Percentiles rank a stretch among this genome's conserved stretches.
Evolutionary conservation across 2,113 vertebrate species (phyloP).

Genomic region (Phyllostomus hastatus): DNA sequence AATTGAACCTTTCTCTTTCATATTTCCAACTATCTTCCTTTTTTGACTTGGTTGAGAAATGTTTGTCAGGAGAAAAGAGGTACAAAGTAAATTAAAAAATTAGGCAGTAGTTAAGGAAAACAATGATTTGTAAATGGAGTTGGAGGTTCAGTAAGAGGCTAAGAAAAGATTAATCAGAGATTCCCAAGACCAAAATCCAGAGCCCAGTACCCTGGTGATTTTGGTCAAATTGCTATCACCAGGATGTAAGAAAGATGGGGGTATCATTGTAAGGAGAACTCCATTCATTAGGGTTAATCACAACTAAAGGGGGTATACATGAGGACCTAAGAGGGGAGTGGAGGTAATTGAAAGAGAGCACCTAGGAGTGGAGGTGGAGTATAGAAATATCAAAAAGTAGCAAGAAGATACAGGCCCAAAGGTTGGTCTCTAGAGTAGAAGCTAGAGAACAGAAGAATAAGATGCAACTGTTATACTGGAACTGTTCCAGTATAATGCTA

Average conservation of each 20-base stretch:
- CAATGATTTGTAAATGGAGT: slow-evolving; percentile 9
- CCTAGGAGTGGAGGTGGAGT: neutral
- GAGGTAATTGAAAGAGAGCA: neutral
- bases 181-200: neutral
- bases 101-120: slow-evolving; percentile 14
- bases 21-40: slow-evolving; percentile 29
- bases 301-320: neutral
- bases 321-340: neutral
- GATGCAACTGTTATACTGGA: neutral
- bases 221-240: slow-evolving; percentile 2
- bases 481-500: neutral
- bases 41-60: slow-evolving; percentile 33
- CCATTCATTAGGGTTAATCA: neutral
- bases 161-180: neutral
- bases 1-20: slow-evolving; percentile 10
- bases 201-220: slow-evolving; percentile 8
- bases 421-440: neutral
- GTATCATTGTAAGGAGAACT: neutral
- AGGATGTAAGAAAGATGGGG: neutral
- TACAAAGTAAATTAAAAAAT: slow-evolving; percentile 10
- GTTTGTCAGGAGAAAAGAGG: neutral
- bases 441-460: neutral
- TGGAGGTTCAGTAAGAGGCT: neutral
- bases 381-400: neutral
- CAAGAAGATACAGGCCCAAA: neutral